Evolutionary conservation across 2,113 vertebrate genomes (phyloP).

Genomic region (Bolborhynchus lineola): DNA sequence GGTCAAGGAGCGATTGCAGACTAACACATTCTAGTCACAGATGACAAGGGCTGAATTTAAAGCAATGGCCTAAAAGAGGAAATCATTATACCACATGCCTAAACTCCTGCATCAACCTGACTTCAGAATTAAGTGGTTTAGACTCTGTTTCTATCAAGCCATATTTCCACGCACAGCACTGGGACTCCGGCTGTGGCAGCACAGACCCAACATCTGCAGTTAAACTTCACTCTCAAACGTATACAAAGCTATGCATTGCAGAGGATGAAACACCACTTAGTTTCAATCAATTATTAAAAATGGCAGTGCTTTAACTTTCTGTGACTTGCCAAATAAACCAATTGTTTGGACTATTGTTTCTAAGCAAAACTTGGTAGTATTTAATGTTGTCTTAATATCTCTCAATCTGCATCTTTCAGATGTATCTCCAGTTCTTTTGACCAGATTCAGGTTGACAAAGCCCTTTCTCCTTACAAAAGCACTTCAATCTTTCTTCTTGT

Average conservation of each 20-base stretch:
- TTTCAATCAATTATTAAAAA: not conserved
- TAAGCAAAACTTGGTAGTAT: constrained; percentile 22
- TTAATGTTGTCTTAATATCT: constrained; percentile 7
- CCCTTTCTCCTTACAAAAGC: not conserved
- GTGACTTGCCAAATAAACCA: not conserved
- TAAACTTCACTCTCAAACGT: not conserved
- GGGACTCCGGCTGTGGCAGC: not conserved
- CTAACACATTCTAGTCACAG: not conserved
- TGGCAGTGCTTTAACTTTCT: not conserved
- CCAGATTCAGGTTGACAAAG: not conserved
- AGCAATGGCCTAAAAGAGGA: constrained; percentile 4
- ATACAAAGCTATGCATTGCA: not conserved
- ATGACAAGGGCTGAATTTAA: constrained; percentile 26
- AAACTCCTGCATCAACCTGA: not conserved
- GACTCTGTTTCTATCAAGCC: not conserved
- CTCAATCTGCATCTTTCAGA: constrained; percentile 40
- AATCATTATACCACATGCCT: not conserved
- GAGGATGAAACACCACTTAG: not conserved
- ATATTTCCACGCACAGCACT: not conserved
- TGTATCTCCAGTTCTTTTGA: not conserved
- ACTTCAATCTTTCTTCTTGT: not conserved
- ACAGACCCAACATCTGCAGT: not conserved
- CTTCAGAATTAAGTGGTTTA: not conserved
- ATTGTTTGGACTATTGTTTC: constrained; percentile 30
- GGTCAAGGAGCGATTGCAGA: constrained; percentile 16